Conservation (phyloP, 2,888 invertebrate species). For the Lymantria monacha region DNA sequence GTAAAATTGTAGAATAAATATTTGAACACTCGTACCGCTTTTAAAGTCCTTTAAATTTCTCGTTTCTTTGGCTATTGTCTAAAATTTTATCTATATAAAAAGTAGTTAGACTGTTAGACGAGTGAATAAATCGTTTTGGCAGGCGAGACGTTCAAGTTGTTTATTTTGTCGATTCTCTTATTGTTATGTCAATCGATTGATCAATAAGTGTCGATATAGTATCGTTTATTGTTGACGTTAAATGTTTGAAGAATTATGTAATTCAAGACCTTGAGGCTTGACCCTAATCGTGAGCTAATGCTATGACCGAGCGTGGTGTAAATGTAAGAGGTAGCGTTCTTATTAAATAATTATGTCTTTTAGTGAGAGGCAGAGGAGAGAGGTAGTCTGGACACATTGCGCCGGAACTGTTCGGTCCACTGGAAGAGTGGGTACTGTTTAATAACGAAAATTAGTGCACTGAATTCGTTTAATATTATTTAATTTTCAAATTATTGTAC, state of each 20-base stretch:
- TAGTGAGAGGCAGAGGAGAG: too few species aligned
- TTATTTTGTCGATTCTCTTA: constrained; percentile 26
- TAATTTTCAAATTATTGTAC: too few species aligned
- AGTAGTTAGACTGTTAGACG: constrained; percentile 20
- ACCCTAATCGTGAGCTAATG: constrained; percentile 71
- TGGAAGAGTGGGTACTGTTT: too few species aligned
- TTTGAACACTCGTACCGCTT: too few species aligned
- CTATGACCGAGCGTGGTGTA: constrained; percentile 54
- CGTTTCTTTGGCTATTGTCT: too few species aligned
- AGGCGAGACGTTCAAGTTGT: constrained; percentile 12
- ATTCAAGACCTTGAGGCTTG: constrained; percentile 73
- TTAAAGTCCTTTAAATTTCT: too few species aligned
- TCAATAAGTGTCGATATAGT: constrained; percentile 35
- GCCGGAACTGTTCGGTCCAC: too few species aligned
- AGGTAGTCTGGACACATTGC: too few species aligned
- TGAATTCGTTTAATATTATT: too few species aligned
- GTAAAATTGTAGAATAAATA: too few species aligned
- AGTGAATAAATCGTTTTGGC: constrained; percentile 16
- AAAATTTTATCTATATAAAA: too few species aligned
- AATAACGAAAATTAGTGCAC: too few species aligned
- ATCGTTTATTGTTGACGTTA: constrained; percentile 61
- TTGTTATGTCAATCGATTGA: constrained; percentile 29
- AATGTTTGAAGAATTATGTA: constrained; percentile 70
- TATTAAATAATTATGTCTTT: not conserved
- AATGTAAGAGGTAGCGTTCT: constrained; percentile 44